Conservation (phyloP, 2,797 vertebrate species). For the Sternotherus odoratus region DNA sequence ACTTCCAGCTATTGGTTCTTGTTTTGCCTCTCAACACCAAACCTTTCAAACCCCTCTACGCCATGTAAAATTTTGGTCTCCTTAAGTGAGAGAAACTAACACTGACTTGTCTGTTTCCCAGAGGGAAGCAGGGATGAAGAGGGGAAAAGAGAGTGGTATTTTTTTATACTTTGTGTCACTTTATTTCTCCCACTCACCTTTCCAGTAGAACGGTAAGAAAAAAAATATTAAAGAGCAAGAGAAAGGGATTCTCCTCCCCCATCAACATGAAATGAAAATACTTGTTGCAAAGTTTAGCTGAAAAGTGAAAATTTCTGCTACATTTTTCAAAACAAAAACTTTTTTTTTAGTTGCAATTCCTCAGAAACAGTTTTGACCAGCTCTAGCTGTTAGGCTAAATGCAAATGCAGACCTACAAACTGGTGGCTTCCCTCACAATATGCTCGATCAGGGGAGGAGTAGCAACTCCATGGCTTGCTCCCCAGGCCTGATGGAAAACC, state of each 20-base stretch:
- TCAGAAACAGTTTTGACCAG: background rate
- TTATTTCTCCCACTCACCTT: background rate
- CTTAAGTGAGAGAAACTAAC: background rate
- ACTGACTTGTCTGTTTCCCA: background rate
- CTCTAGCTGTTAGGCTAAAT: background rate
- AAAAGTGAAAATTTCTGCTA: background rate
- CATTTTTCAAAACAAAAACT: too few relatives aligned
- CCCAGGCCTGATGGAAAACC: background rate
- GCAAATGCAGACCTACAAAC: background rate
- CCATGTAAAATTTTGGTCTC: background rate
- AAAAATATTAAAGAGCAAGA: background rate
- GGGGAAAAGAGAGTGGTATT: background rate
- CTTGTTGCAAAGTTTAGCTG: background rate
- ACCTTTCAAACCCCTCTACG: background rate
- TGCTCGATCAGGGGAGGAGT: background rate
- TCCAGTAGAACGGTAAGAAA: background rate
- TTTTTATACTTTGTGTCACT: background rate
- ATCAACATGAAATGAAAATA: background rate
- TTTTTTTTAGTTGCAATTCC: background rate
- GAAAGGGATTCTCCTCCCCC: background rate
- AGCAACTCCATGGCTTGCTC: background rate
- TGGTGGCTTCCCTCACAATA: background rate
- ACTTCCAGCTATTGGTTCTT: background rate
- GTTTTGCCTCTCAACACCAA: background rate
- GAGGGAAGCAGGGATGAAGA: too few relatives aligned